These are phyloP conservation scores for Boulengerochromis microlepis DNA, from an alignment of 2,113 vertebrate genomes.

Conservation along the genomic window DNA sequence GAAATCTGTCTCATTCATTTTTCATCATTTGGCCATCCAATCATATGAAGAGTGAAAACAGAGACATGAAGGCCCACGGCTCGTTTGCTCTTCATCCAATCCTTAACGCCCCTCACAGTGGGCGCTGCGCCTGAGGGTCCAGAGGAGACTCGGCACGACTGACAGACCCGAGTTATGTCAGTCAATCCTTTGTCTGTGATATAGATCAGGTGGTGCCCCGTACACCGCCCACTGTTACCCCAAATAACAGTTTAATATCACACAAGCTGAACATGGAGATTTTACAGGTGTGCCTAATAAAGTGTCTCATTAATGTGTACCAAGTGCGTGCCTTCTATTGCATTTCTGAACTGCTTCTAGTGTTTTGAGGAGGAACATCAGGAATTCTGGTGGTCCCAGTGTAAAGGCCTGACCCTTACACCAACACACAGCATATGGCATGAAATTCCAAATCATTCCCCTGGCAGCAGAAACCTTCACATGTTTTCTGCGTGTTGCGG, in stretches of 20 bases:
- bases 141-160: background rate
- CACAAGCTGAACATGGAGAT: accelerated
- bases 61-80: background rate
- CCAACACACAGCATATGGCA: no score
- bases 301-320: background rate
- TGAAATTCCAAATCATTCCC: no score
- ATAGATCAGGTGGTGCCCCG: accelerated
- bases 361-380: no score
- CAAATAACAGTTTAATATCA: accelerated
- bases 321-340: no score
- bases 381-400: no score
- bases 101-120: background rate
- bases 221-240: background rate
- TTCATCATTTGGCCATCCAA: background rate
- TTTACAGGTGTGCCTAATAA: background rate
- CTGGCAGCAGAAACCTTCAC: no score
- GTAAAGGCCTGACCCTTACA: no score
- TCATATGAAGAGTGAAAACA: background rate
- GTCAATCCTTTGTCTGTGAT: accelerated
- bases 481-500: no score
- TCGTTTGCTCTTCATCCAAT: background rate
- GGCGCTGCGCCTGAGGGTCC: background rate
- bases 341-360: no score
- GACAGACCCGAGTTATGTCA: background rate
- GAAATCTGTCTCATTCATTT: background rate